These are phyloP conservation scores for Lymantria dispar DNA, from an alignment of 2,888 invertebrate genomes.

Conservation along the genomic window DNA sequence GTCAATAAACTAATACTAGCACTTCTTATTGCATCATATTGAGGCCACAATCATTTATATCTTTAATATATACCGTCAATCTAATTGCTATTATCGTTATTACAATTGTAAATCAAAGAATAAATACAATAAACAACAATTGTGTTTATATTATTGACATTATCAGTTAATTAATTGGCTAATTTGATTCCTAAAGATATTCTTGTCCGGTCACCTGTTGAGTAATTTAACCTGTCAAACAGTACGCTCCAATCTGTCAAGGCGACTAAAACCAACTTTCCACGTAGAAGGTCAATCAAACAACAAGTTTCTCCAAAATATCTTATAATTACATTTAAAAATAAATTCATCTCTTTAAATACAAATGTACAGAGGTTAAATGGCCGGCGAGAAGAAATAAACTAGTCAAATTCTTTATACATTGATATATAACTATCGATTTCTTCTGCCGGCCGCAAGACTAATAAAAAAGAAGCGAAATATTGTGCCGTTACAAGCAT, in stretches of 20 bases:
- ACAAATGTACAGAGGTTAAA: slow-evolving; percentile 30
- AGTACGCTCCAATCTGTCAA: slow-evolving; percentile 59
- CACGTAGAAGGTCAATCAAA: slow-evolving; percentile 56
- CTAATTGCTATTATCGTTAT: not conserved
- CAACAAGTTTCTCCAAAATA: slow-evolving; percentile 54
- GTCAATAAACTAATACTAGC: too few species aligned
- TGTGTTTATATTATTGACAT: not conserved
- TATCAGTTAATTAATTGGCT: not conserved
- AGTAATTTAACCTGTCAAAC: slow-evolving; percentile 41
- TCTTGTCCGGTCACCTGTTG: slow-evolving; percentile 14
- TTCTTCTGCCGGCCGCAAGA: slow-evolving; percentile 12
- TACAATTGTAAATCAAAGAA: not conserved
- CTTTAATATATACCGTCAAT: not conserved
- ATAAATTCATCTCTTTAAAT: slow-evolving; percentile 42
- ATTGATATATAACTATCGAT: not conserved
- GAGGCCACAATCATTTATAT: too few species aligned
- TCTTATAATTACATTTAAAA: slow-evolving; percentile 50
- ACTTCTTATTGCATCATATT: too few species aligned
- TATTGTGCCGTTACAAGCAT: slow-evolving; percentile 35
- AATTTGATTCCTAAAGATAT: slow-evolving; percentile 19
- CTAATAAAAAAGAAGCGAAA: slow-evolving; percentile 32
- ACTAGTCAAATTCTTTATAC: slow-evolving; percentile 10
- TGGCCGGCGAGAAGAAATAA: slow-evolving; percentile 13
- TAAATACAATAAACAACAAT: not conserved
- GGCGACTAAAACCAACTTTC: slow-evolving; percentile 63